phyloP scores from a whole-genome alignment of 2,888 invertebrate species.

The Morinoia aosen region DNA sequence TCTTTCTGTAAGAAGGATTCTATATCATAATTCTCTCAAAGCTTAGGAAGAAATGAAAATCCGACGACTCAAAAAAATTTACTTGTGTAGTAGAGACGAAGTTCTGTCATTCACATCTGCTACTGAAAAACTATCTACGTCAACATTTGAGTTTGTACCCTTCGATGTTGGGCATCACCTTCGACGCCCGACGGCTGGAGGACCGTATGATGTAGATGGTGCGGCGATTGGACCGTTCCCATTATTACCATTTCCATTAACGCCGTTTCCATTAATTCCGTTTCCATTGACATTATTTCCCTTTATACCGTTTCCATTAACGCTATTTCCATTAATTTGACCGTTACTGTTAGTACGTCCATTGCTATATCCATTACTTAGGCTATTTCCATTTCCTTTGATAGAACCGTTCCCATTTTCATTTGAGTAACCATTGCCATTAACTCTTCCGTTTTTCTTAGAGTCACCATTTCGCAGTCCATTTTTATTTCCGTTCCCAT shows the following conservation, averaged over 20 bases:
- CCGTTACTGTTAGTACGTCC: not conserved
- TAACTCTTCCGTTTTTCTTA: not conserved
- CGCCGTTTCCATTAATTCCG: not conserved
- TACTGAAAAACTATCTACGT: not conserved
- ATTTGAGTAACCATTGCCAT: not conserved
- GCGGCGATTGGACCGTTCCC: not conserved
- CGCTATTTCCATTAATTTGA: not conserved
- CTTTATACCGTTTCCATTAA: not conserved
- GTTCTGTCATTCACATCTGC: not conserved
- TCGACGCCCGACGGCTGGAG: not conserved
- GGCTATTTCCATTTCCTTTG: constrained; percentile 20
- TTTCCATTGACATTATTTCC: not conserved
- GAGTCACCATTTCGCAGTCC: not conserved
- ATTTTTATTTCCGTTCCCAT: not conserved
- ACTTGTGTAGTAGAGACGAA: not conserved
- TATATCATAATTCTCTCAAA: not conserved
- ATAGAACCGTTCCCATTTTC: not conserved
- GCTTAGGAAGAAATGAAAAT: not conserved
- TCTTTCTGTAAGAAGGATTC: not conserved
- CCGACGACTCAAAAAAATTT: not conserved
- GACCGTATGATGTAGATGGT: not conserved
- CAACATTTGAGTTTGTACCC: not conserved
- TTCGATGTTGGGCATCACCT: not conserved
- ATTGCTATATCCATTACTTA: not conserved
- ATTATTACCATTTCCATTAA: not conserved